Conservation (phyloP, 2,113 vertebrate species). For the Pterophyllum scalare region DNA sequence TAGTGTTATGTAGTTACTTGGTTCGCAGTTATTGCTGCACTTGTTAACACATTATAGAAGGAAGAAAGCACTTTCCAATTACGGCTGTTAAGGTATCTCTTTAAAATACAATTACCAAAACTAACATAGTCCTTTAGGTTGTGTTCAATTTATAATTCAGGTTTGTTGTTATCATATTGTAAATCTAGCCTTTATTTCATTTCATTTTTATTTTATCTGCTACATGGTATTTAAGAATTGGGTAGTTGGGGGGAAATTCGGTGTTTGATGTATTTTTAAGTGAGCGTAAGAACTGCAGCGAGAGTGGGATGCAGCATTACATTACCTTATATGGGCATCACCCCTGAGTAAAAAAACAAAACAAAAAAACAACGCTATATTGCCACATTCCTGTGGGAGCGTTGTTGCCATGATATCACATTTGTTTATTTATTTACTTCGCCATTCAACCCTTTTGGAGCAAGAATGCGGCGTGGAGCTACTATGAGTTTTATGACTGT, state of each 20-base stretch:
- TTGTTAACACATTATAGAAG: background rate
- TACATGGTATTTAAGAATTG: background rate
- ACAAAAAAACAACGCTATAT: background rate
- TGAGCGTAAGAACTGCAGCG: conserved; percentile 20
- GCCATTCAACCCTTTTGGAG: background rate
- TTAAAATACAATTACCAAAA: background rate
- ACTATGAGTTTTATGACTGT: conserved; percentile 32
- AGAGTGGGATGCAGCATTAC: conserved; percentile 40
- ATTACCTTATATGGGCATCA: conserved; percentile 17
- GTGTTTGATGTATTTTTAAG: background rate
- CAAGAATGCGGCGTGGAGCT: background rate
- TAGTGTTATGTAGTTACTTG: too few species aligned
- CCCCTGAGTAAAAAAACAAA: background rate
- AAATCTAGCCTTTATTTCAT: background rate
- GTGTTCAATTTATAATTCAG: background rate
- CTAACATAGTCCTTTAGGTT: too few species aligned
- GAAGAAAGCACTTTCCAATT: background rate
- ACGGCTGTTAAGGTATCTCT: background rate
- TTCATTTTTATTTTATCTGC: background rate
- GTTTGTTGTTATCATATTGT: background rate
- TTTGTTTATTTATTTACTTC: background rate
- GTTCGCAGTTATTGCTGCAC: too few species aligned
- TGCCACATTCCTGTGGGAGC: background rate
- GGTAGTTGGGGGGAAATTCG: background rate
- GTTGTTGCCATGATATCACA: conserved; percentile 10